Evolutionary conservation across 1,140 invertebrate genomes (phyloP), one percentile per base, ranked within the genome.

Genomic region (Lycorma delicatula): DNA sequence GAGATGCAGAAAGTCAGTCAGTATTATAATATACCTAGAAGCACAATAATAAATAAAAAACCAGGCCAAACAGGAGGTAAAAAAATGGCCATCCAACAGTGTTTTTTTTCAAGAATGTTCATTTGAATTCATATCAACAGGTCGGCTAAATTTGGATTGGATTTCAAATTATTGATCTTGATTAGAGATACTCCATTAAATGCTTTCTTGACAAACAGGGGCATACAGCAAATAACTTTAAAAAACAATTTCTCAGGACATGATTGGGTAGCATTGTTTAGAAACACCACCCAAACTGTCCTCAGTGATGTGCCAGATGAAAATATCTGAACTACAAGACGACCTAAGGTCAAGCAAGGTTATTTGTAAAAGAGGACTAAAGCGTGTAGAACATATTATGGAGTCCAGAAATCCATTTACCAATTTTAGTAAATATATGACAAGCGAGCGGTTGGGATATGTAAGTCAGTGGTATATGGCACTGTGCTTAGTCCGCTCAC

Each of bases 161-260:
- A 3, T 55, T 55, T 55, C 36, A 34, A 46, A 46, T 55, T 46
- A 55, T 38, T 55, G 54, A 55, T 46, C 54, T 44, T 55, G 54
- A 55, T 55, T 55, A 44, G 36, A 55, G 54, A 26, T 46, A 55
- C 22, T 22, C 34, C 34, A 55, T 55, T 1, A 55, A 55, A 31
- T 55, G 36, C 13, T 55, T 55, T 55, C 54, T 44, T 4, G 54
- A 44, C 11, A 54, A 13, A 27, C 29, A 23, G 26, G 52, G 52
- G 9, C 41, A 38, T 13, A 41, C 29, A n/a, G 41, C 44, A 7
- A 46, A 23, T 20, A 34, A 56, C 56, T 68, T 68, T 51, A 60
- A 52, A 46, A 63, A 69, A 38, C 68, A 70, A 54, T 28, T 66
- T 34, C 69, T 66, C 50, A 68, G 66, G 2, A 20, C 62, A 44